These are phyloP conservation scores for Dione vanillae DNA, from an alignment of 2,888 invertebrate genomes.

Conservation along the genomic window DNA sequence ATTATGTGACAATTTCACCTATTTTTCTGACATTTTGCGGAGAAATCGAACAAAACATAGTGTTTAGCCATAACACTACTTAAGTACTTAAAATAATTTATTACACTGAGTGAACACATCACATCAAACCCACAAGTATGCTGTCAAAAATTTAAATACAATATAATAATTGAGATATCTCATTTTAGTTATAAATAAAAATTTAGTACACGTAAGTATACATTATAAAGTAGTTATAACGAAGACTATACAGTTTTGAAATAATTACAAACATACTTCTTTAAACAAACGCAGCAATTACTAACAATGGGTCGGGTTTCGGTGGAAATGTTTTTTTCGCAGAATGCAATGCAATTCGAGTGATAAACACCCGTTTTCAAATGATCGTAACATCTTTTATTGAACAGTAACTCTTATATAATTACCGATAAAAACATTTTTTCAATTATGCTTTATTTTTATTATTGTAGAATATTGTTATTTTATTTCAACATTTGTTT, in stretches of 20 bases:
- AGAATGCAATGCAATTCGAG: conserved; percentile 27
- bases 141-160: background rate
- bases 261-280: conserved; percentile 47
- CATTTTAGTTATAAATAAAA: background rate
- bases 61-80: too few species aligned
- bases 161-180: background rate
- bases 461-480: too few species aligned
- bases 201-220: background rate
- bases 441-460: background rate
- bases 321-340: conserved; percentile 35
- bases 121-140: too few species aligned
- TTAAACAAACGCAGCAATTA: conserved; percentile 54
- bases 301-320: conserved; percentile 57
- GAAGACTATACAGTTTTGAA: conserved; percentile 20
- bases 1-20: background rate
- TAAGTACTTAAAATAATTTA: too few species aligned
- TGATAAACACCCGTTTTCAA: conserved; percentile 5
- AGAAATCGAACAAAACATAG: background rate
- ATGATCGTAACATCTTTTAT: background rate
- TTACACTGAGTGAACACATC: too few species aligned
- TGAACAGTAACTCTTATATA: background rate
- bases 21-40: background rate
- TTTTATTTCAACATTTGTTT: too few species aligned
- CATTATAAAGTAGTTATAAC: conserved; percentile 11
- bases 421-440: background rate